Conservation (phyloP, 2,888 invertebrate species). For the Drosophila tanythrix region DNA sequence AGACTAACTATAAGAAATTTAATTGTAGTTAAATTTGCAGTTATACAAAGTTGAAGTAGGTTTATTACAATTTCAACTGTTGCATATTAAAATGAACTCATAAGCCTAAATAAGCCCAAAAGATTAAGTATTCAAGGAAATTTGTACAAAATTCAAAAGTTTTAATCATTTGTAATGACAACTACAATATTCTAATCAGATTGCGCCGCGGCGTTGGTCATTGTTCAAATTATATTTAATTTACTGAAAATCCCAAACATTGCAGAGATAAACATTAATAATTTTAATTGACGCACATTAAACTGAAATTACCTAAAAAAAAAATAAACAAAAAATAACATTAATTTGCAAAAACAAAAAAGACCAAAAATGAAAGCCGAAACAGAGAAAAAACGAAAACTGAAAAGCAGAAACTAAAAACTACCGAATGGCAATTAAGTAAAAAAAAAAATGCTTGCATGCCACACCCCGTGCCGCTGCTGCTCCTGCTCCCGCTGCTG, state of each 20-base stretch:
- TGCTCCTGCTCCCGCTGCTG: background rate
- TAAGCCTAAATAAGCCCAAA: background rate
- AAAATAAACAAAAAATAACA: slow-evolving; percentile 15
- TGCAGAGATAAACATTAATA: slow-evolving; percentile 68
- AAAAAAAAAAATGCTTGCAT: slow-evolving; percentile 9
- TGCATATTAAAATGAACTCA: background rate
- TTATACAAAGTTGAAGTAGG: background rate
- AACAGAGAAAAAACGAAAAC: slow-evolving; percentile 25
- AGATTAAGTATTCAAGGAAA: background rate
- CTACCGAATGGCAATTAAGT: slow-evolving; percentile 58
- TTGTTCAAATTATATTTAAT: slow-evolving; percentile 74
- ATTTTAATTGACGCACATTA: slow-evolving; percentile 79
- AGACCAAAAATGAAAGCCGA: slow-evolving; percentile 54
- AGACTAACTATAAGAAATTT: background rate
- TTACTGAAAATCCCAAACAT: slow-evolving; percentile 45
- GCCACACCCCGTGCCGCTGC: slow-evolving; percentile 4
- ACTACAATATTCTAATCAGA: slow-evolving; percentile 26
- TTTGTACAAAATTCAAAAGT: background rate
- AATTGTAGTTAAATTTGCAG: background rate
- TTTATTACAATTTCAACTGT: background rate
- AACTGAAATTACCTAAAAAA: slow-evolving; percentile 66
- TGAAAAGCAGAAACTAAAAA: slow-evolving; percentile 33
- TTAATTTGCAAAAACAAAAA: slow-evolving; percentile 64
- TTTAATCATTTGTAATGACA: slow-evolving; percentile 4
- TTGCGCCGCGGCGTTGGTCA: slow-evolving; percentile 24